Base-by-base conservation (phyloP, 2,113 vertebrate species). In the Pampusana beccarii region DNA sequence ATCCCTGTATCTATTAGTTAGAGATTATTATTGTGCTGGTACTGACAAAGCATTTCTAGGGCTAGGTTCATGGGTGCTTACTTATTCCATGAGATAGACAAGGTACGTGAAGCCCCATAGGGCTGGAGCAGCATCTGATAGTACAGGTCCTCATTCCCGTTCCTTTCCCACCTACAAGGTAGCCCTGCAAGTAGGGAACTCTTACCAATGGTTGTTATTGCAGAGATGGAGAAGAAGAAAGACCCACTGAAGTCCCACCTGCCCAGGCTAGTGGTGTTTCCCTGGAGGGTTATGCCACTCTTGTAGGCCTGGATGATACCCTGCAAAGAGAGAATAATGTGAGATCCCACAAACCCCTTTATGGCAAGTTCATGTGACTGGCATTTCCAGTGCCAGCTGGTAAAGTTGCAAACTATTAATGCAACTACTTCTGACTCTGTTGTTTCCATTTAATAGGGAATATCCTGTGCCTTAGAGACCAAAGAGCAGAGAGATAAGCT, bases 191-290 rank as follows among this genome's bases (percentile, higher is more conserved):
- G n/a, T 25, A 65, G 31, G 16, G 14, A 51, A 74, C 26, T 83
- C 98, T 98, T 96, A 99, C 99, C 98, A 70, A 99, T 99, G 18
- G 99, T 99, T 61, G 99, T 99, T 96, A 99, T 97, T 80, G 99
- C 98, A 25, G 99, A 99, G 67, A 99, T 98, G 33, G 98, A 99
- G 80, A 99, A 99, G 97, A 99, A 99, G 91, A 99, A 98, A 20
- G 99, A 99, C 67, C 98, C 99, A 70, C 97, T 96, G 89, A 98
- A 98, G 95, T 99, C 98, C 99, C 99, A 99, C 95, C 98, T 98
- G 33, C 98, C 98, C 86, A 99, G 98, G 7, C 95, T 92, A 58
- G 98, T 99, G 38, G 81, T 56, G 96, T 99, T 99, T 60, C 82
- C 93, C 75, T 97, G 98, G 66, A 98, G 70, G 85, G 97, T 98